phyloP scores from a whole-genome alignment of 2,113 vertebrate genomes.

The Herpetotheres cachinnans region DNA sequence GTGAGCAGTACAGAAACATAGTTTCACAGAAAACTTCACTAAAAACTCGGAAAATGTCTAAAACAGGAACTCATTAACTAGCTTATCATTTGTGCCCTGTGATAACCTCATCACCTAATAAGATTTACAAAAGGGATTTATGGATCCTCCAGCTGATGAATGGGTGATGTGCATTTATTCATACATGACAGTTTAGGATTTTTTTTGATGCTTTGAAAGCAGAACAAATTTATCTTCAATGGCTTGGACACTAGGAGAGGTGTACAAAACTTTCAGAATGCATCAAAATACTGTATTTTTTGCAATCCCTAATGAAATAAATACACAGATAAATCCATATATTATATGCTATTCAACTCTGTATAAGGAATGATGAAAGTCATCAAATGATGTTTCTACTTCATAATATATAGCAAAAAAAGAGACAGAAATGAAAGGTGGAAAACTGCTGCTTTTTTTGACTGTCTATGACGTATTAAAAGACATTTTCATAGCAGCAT shows the following conservation, averaged over 20 bases:
- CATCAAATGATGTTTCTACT: background rate
- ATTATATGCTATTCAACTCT: background rate
- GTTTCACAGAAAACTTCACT: background rate
- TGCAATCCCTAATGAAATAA: background rate
- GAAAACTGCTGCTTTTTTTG: background rate
- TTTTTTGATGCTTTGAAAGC: background rate
- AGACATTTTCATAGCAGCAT: background rate
- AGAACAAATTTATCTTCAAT: background rate
- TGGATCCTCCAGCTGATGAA: background rate
- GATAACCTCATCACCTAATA: slow-evolving; percentile 35
- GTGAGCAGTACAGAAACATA: background rate
- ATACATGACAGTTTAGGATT: background rate
- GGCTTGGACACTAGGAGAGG: background rate
- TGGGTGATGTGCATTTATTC: background rate
- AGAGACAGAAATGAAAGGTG: background rate
- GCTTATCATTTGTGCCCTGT: background rate
- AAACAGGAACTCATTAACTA: slow-evolving; percentile 2
- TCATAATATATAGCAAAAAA: background rate
- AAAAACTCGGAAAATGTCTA: slow-evolving; percentile 12
- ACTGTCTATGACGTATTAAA: background rate
- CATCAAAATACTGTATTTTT: background rate
- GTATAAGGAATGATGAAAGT: background rate
- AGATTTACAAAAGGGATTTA: slow-evolving; percentile 29
- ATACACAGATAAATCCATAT: background rate
- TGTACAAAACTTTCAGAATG: background rate